Evolutionary conservation across 37 sponge, comb jelly and placozoan species (phyloP).

Genomic region (Oopsacas minuta): DNA sequence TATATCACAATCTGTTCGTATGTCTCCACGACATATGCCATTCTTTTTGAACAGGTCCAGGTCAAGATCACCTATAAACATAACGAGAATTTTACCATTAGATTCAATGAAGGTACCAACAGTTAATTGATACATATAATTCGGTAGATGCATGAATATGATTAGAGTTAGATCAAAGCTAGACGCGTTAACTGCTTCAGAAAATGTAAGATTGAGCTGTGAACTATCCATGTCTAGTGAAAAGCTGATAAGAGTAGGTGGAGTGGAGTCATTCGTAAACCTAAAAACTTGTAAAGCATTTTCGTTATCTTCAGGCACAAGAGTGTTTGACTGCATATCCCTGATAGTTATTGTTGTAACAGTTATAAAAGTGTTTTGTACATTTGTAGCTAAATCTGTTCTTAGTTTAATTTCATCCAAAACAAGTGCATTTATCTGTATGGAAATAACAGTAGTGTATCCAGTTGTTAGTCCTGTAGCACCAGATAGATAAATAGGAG

Average conservation of each 20-base stretch:
- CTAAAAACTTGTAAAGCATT: slow-evolving; percentile 27
- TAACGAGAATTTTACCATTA: slow-evolving; percentile 34
- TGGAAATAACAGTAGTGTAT: slow-evolving; percentile 26
- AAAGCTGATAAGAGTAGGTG: slow-evolving; percentile 39
- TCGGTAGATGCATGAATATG: slow-evolving; percentile 11
- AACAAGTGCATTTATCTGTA: slow-evolving; percentile 40
- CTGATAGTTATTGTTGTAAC: slow-evolving; percentile 54
- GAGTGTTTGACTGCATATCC: slow-evolving; percentile 70
- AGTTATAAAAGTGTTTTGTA: slow-evolving; percentile 38
- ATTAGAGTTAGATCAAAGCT: slow-evolving; percentile 29
- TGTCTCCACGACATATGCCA: slow-evolving; percentile 24
- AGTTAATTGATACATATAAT: slow-evolving; percentile 30
- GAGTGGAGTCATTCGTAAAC: slow-evolving; percentile 35
- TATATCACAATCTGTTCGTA: slow-evolving; percentile 28
- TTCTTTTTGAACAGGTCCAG: slow-evolving; percentile 45
- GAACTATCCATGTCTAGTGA: slow-evolving; percentile 60
- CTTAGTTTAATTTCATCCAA: slow-evolving; percentile 58
- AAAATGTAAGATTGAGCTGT: slow-evolving; percentile 57
- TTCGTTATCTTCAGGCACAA: slow-evolving; percentile 46
- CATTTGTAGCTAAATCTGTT: slow-evolving; percentile 38
- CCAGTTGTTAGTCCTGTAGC: slow-evolving; percentile 28
- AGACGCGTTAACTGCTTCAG: slow-evolving; percentile 64
- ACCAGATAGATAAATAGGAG: neutral
- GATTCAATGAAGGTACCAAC: slow-evolving; percentile 59
- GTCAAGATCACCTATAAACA: slow-evolving; percentile 60